Conservation (phyloP, 2,888 invertebrate genomes). For the Conistra vaccinii region DNA sequence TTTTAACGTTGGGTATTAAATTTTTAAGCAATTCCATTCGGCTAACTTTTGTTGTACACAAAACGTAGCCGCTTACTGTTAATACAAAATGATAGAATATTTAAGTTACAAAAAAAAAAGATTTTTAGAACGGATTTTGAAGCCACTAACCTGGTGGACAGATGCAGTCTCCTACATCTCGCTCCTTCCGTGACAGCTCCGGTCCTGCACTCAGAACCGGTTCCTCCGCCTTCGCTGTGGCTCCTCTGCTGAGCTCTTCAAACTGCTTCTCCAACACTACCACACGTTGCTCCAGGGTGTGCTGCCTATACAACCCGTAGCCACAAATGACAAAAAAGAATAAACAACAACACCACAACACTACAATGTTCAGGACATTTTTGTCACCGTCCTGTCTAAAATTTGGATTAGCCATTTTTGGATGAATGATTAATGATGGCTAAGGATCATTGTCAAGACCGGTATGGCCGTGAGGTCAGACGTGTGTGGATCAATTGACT, state of each 20-base stretch:
- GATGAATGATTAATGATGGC: constrained; percentile 59
- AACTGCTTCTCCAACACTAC: constrained; percentile 80
- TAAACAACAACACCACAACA: constrained; percentile 86
- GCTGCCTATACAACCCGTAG: constrained; percentile 84
- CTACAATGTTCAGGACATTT: constrained; percentile 82
- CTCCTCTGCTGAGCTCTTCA: constrained; percentile 67
- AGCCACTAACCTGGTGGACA: constrained; percentile 85
- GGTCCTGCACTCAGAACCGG: constrained; percentile 62
- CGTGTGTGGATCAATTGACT: constrained; percentile 58
- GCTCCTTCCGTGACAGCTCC: constrained; percentile 77
- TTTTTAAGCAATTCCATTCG: not conserved
- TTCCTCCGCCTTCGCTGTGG: constrained; percentile 60
- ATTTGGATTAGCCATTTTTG: constrained; percentile 79
- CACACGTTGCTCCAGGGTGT: constrained; percentile 83
- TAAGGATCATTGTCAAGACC: constrained; percentile 73
- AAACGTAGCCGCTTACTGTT: not conserved
- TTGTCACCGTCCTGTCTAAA: constrained; percentile 75
- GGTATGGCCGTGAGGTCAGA: constrained; percentile 66
- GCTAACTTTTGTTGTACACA: not conserved
- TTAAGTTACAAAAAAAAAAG: not conserved
- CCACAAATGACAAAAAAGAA: constrained; percentile 82
- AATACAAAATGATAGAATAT: not conserved
- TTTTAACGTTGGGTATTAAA: constrained; percentile 21
- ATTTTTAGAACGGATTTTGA: not conserved
- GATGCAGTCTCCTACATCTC: constrained; percentile 84